Evolutionary conservation across 2,797 vertebrate genomes (phyloP).

Genomic region (Eutrigla gurnardus): DNA sequence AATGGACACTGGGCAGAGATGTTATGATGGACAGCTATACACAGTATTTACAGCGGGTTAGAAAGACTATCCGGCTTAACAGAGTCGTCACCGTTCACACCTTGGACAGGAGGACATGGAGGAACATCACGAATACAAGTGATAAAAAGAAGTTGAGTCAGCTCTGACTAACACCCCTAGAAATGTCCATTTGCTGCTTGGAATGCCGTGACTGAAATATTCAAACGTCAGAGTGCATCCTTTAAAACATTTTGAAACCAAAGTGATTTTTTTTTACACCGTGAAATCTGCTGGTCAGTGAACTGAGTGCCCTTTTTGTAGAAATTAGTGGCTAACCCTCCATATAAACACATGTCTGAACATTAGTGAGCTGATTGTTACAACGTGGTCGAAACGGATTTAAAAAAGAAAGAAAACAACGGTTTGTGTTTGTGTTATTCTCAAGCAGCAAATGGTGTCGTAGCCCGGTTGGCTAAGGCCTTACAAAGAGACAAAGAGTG

Average conservation of each 20-base stretch:
- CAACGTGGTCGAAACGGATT: conserved; percentile 24
- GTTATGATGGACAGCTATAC: conserved; percentile 73
- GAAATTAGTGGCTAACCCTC: conserved; percentile 27
- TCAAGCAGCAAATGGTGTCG: conserved; percentile 81
- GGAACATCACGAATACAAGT: conserved; percentile 72
- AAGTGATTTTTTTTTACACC: conserved; percentile 38
- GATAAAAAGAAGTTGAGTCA: conserved; percentile 73
- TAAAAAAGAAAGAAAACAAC: neutral
- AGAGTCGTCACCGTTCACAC: conserved; percentile 61
- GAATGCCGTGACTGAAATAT: conserved; percentile 63
- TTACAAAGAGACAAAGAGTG: conserved; percentile 62
- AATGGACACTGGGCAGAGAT: conserved; percentile 64
- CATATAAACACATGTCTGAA: conserved; percentile 29
- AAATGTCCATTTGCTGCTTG: conserved; percentile 82
- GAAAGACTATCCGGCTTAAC: conserved; percentile 57
- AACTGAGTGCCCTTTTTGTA: conserved; percentile 31
- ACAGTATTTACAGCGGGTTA: conserved; percentile 81
- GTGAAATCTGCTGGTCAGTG: conserved; percentile 44
- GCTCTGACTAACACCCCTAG: conserved; percentile 68
- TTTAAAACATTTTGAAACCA: conserved; percentile 47
- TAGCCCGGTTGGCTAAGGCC: conserved; percentile 67
- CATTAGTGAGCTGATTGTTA: conserved; percentile 33
- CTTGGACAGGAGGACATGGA: conserved; percentile 65
- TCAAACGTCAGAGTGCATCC: conserved; percentile 36
- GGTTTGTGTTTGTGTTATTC: conserved; percentile 64